Percentiles rank a stretch among this genome's conserved stretches.
phyloP scores from a whole-genome alignment of 2,888 invertebrate species.

The Ormyrus labotus region DNA sequence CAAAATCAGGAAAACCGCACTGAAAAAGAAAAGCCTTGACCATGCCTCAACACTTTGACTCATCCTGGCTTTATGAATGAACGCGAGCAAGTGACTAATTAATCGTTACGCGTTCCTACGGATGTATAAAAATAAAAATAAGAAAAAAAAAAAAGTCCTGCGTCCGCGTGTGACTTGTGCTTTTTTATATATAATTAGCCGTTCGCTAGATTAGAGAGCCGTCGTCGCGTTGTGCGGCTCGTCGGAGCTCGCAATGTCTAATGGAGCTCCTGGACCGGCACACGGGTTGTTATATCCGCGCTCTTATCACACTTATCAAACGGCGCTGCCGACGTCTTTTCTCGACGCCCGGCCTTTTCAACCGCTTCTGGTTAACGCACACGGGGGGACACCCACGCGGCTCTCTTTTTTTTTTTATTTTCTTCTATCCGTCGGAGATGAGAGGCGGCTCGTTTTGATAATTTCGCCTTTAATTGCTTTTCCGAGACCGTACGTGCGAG shows the following conservation, averaged over 20 bases:
- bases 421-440: no score
- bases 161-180: neutral
- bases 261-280: constrained; percentile 19
- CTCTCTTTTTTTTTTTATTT: no score
- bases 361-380: no score
- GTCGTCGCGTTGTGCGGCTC: neutral
- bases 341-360: neutral
- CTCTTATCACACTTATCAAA: constrained; percentile 15
- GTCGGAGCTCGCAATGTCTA: constrained; percentile 1
- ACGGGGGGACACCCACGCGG: neutral
- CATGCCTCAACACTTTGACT: neutral
- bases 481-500: no score
- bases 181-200: neutral
- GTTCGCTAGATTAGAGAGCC: neutral
- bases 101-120: no score
- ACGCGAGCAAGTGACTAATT: neutral
- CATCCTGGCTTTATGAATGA: constrained; percentile 1
- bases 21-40: neutral
- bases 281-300: constrained; percentile 13
- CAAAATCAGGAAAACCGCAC: constrained; percentile 2
- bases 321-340: constrained; percentile 15
- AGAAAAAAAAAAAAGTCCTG: no score
- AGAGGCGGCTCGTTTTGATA: no score
- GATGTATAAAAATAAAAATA: no score
- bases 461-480: no score